Evolutionary conservation across 2,888 invertebrate genomes (phyloP), one percentile per base, ranked within the genome.

Genomic region (Callimorpha dominula): DNA sequence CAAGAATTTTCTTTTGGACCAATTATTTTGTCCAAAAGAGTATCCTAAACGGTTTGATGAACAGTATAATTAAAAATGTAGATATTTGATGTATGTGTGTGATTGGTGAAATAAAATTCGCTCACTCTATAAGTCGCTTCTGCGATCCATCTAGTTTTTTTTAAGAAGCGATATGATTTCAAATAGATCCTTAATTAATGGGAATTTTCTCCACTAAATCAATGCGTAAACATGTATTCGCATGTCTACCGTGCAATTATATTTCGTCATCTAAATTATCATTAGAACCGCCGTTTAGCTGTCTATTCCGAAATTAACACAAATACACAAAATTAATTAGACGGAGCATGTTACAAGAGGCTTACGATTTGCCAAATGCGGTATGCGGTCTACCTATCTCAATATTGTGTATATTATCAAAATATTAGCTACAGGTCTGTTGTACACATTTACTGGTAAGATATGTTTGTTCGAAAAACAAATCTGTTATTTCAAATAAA

Each of bases 251-350:
- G 52, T 42, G 62, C 62, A 73, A 70, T 73, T 70, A 64, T 64
- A 67, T 67, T 70, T 67, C 20, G 73, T 64, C 73, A 64, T 68
- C n/a, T 17, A 67, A 66, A 73, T 73, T 57, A 70, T 68, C 67
- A 64, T 67, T 67, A 17, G 49, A n/a, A 60, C 15, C 49, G 20
- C 43, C 65, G 62, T 73, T 70, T 66, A 66, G 43, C 65, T 73
- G 52, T 72, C 52, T 72, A 49, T 68, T 49, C 20, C 64, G 11
- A 64, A 54, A 63, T 73, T 62, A 67, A 49, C 70, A 73, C 49
- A 70, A 73, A 66, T 66, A 73, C 60, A 63, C 60, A 50, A 63
- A 42, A 73, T 73, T 73, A 70, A 73, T 73, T 73, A 73, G 66
- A 50, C 20, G 17, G 20, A 46, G 65, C n/a, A 12, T 40, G 63